Conservation (phyloP, 2,888 invertebrate species). For the Fabriciana adippe region DNA sequence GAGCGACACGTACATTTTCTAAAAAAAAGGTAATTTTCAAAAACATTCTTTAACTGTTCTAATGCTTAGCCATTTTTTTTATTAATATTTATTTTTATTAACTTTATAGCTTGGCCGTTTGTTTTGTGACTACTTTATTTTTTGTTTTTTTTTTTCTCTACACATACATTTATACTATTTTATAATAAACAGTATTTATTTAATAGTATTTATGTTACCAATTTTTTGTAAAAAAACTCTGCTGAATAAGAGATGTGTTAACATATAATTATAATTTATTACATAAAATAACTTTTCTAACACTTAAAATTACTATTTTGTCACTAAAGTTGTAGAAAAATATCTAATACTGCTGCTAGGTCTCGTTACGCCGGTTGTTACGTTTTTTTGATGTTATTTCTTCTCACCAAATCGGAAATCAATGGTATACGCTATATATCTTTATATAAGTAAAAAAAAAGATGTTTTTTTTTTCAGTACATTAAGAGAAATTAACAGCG, state of each 20-base stretch:
- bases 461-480: too few species aligned
- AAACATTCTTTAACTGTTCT: conserved; percentile 50
- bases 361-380: too few species aligned
- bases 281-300: too few species aligned
- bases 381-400: too few species aligned
- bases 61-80: conserved; percentile 41
- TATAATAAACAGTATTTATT: not conserved
- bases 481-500: too few species aligned
- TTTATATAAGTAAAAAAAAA: too few species aligned
- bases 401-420: too few species aligned
- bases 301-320: too few species aligned
- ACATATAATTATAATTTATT: not conserved
- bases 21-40: conserved; percentile 78
- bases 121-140: conserved; percentile 8
- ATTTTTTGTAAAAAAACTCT: conserved; percentile 12
- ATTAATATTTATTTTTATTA: conserved; percentile 32
- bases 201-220: not conserved
- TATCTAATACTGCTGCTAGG: too few species aligned
- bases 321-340: too few species aligned
- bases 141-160: not conserved
- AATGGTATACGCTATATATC: too few species aligned
- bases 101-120: conserved; percentile 13
- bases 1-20: conserved; percentile 95
- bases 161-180: not conserved
- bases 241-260: conserved; percentile 26